Evolutionary conservation across 1,140 invertebrate species (phyloP).

Genomic region (Teleogryllus occipitalis): DNA sequence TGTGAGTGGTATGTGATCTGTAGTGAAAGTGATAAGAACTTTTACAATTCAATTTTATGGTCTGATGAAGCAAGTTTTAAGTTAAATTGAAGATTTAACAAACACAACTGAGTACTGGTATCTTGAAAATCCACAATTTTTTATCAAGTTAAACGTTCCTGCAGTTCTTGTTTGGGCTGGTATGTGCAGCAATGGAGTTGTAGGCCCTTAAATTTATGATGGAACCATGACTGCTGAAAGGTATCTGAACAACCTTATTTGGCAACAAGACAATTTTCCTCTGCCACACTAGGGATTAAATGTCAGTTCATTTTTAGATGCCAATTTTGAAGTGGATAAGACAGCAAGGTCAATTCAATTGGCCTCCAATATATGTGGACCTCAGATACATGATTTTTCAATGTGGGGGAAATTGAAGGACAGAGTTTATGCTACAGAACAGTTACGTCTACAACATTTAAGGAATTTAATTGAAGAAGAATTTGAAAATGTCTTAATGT

Average conservation of each 20-base stretch:
- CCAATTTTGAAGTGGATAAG: too few relatives aligned
- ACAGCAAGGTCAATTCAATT: too few relatives aligned
- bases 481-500: not conserved
- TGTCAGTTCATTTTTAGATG: too few relatives aligned
- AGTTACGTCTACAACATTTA: too few relatives aligned
- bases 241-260: not conserved
- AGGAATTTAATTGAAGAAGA: not conserved
- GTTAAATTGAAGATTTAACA: not conserved
- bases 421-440: not conserved
- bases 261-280: not conserved
- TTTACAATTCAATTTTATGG: not conserved
- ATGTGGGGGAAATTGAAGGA: not conserved
- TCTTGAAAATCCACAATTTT: not conserved
- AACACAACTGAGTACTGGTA: not conserved
- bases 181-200: not conserved
- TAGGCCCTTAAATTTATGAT: not conserved
- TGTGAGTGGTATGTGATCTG: constrained; percentile 4
- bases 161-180: not conserved
- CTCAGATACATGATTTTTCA: not conserved
- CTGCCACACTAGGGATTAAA: too few relatives aligned
- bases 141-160: not conserved
- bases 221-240: not conserved
- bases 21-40: not conserved
- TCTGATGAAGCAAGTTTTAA: not conserved
- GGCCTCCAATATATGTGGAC: too few relatives aligned